Percentiles rank a stretch among this genome's conserved stretches.
Evolutionary conservation across 1,140 invertebrate genomes (phyloP).

Genomic region (Mizuhopecten yessoensis): DNA sequence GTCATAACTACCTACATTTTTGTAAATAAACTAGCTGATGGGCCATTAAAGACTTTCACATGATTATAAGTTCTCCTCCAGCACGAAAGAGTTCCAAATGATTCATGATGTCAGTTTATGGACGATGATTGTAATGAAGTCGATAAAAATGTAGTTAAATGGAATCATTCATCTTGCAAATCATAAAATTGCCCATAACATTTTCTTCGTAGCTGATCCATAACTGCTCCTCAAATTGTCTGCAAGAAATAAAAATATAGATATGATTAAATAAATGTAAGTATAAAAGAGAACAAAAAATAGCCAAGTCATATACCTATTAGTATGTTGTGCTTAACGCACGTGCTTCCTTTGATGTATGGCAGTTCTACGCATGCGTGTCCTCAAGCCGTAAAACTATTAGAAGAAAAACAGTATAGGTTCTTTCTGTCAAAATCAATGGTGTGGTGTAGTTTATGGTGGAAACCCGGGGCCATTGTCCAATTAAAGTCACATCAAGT

Average conservation of each 20-base stretch:
- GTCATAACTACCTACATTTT: neutral
- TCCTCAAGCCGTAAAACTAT: neutral
- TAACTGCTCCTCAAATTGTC: neutral
- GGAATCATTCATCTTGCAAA: neutral
- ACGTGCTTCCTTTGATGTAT: neutral
- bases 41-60: neutral
- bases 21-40: neutral
- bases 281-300: neutral
- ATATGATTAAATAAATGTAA: neutral
- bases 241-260: neutral
- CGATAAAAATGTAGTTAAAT: neutral
- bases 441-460: neutral
- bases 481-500: constrained; percentile 32
- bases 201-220: neutral
- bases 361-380: neutral
- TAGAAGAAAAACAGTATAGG: constrained; percentile 6
- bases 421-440: constrained; percentile 29
- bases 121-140: neutral
- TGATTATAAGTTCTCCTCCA: neutral
- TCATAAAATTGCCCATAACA: neutral
- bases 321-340: neutral
- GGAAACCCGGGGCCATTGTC: neutral
- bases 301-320: neutral
- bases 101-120: neutral
- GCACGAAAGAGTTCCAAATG: neutral